These are phyloP conservation scores for Sinosuthora webbiana DNA, from an alignment of 2,113 vertebrate species.

Conservation along the genomic window DNA sequence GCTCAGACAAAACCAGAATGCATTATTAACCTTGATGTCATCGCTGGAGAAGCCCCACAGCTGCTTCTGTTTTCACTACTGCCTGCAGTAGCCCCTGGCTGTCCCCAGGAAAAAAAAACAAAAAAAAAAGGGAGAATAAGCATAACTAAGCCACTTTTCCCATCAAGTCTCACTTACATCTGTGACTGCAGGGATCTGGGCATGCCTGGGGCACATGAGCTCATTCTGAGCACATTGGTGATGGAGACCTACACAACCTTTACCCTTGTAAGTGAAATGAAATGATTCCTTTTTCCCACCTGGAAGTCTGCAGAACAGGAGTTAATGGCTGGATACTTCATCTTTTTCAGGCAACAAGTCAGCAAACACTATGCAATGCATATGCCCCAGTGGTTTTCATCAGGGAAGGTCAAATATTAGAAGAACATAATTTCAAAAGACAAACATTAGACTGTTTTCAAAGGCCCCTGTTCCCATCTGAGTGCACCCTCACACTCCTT, in stretches of 20 bases:
- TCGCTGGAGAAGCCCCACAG: rapidly evolving
- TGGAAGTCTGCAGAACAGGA: neutral
- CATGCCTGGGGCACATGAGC: neutral
- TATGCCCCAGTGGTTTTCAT: neutral
- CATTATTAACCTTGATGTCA: neutral
- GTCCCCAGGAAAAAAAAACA: neutral
- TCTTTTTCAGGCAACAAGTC: neutral
- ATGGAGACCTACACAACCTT: neutral
- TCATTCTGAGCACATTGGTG: neutral
- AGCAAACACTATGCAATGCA: neutral
- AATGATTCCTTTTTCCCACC: neutral
- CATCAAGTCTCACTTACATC: neutral
- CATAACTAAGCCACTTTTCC: neutral
- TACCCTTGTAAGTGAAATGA: neutral
- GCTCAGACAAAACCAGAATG: neutral
- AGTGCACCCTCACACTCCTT: neutral
- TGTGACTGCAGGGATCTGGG: neutral
- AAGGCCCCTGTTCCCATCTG: neutral
- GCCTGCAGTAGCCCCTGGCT: neutral
- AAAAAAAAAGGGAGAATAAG: neutral
- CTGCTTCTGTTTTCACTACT: neutral
- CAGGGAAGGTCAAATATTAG: neutral
- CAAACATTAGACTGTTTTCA: neutral
- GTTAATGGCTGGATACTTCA: neutral
- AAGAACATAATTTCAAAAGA: neutral